phyloP scores from a whole-genome alignment of 37 sponge, comb jelly and placozoan genomes.

The Crambe crambe region DNA sequence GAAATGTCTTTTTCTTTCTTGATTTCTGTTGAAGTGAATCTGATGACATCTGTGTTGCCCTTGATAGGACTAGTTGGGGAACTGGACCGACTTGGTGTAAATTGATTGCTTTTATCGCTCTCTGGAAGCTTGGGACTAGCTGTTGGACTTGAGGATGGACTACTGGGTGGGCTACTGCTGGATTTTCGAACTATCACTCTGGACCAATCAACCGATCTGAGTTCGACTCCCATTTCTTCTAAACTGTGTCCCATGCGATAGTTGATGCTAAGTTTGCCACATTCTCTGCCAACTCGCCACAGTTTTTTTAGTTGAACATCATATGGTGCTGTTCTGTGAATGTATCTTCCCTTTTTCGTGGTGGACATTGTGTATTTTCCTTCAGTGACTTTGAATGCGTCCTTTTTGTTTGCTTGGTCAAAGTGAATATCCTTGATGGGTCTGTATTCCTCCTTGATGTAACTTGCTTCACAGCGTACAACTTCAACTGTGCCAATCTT shows the following conservation, averaged over 20 bases:
- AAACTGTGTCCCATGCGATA: conserved; percentile 67
- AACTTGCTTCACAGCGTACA: conserved; percentile 42
- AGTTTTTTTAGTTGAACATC: conserved; percentile 61
- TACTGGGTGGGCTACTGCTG: not conserved
- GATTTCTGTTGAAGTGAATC: conserved; percentile 6
- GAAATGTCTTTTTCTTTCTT: not conserved
- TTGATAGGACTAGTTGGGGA: not conserved
- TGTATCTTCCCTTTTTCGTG: conserved; percentile 61
- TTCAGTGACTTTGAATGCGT: conserved; percentile 47
- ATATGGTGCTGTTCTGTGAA: conserved; percentile 52
- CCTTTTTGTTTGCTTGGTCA: conserved; percentile 61
- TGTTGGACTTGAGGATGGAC: conserved; percentile 1
- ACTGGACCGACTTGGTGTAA: not conserved
- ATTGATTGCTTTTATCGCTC: not conserved
- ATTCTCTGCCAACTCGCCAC: conserved; percentile 59
- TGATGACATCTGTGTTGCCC: not conserved
- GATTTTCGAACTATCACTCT: conserved; percentile 28
- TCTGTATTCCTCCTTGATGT: conserved; percentile 66
- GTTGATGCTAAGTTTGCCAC: conserved; percentile 35
- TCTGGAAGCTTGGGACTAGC: not conserved
- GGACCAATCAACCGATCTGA: conserved; percentile 54
- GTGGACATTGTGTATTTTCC: conserved; percentile 77
- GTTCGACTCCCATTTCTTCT: conserved; percentile 51
- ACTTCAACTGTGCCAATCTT: conserved; percentile 57
- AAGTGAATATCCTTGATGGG: conserved; percentile 34